Evolutionary conservation across 2,888 invertebrate genomes (phyloP).

Genomic region (Osmoderma eremita): DNA sequence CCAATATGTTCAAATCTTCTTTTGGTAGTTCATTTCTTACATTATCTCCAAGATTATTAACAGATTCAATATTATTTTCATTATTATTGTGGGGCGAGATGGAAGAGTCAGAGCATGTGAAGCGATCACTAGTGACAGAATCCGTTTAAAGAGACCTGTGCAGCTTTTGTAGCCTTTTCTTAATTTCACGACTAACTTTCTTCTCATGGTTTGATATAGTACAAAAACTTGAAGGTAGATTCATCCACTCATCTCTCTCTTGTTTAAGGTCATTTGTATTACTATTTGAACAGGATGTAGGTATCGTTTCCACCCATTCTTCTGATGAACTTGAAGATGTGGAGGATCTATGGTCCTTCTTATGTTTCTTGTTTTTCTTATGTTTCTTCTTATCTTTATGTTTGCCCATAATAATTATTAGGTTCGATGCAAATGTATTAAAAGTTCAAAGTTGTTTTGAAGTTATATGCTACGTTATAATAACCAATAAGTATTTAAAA

Average conservation of each 20-base stretch:
- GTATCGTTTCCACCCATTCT: conserved; percentile 72
- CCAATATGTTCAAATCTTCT: conserved; percentile 89
- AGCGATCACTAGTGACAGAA: too few species aligned
- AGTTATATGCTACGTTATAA: too few species aligned
- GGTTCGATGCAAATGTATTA: too few species aligned
- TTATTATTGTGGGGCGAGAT: too few species aligned
- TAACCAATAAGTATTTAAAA: too few species aligned
- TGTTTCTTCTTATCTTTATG: conserved; percentile 52
- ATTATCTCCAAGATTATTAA: conserved; percentile 11
- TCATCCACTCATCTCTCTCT: conserved; percentile 83
- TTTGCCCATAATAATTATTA: too few species aligned
- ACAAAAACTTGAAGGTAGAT: conserved; percentile 62
- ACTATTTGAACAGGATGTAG: conserved; percentile 5
- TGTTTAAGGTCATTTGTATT: conserved; percentile 47
- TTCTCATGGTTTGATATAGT: conserved; percentile 60
- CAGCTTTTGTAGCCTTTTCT: conserved; percentile 67
- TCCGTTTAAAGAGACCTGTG: too few species aligned
- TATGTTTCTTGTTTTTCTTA: conserved; percentile 63
- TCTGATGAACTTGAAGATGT: conserved; percentile 57
- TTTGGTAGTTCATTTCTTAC: conserved; percentile 59
- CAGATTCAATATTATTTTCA: conserved; percentile 22
- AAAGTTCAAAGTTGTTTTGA: too few species aligned
- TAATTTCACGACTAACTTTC: conserved; percentile 64
- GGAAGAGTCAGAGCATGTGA: too few species aligned
- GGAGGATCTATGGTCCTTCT: conserved; percentile 55